Percentiles rank a stretch among this genome's conserved stretches.
phyloP scores from a whole-genome alignment of 2,888 invertebrate species.

The Troides aeacus region DNA sequence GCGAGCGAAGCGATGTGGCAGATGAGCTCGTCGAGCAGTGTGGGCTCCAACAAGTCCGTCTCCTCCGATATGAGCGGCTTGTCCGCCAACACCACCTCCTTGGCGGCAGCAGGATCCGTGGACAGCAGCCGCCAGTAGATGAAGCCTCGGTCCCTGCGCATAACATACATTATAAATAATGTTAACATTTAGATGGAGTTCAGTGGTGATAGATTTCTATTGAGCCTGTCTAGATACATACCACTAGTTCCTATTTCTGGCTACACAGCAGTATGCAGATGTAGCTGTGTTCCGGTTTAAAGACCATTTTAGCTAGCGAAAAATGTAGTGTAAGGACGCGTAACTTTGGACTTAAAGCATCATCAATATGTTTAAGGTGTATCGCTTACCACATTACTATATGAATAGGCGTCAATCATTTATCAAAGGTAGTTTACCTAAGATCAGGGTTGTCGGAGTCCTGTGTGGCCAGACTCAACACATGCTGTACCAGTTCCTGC shows the following conservation, averaged over 20 bases:
- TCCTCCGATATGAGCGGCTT: slow-evolving; percentile 99
- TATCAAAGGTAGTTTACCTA: slow-evolving; percentile 49
- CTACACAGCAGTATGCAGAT: too few relatives aligned
- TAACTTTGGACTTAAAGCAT: too few relatives aligned
- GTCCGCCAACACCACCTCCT: slow-evolving; percentile 99
- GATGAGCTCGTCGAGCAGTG: slow-evolving; percentile 97
- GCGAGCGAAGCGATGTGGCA: slow-evolving; percentile 99
- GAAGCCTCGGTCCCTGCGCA: slow-evolving; percentile 94
- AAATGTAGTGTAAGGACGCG: too few relatives aligned
- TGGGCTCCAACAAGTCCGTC: slow-evolving; percentile 98
- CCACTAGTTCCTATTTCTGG: too few relatives aligned
- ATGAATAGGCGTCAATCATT: too few relatives aligned
- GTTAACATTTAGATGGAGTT: too few relatives aligned
- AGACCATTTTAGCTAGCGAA: too few relatives aligned
- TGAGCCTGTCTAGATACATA: too few relatives aligned
- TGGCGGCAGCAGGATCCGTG: slow-evolving; percentile 99
- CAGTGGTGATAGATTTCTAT: too few relatives aligned
- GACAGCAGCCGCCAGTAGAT: slow-evolving; percentile 99
- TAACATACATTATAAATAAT: not conserved
- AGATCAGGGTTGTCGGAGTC: slow-evolving; percentile 99
- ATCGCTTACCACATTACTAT: too few relatives aligned
- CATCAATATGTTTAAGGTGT: too few relatives aligned
- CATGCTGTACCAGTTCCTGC: slow-evolving; percentile 98
- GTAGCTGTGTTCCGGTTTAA: too few relatives aligned
- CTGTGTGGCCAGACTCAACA: slow-evolving; percentile 91